Conservation (phyloP, 1,140 invertebrate genomes). For the Cardiocondyla obscurior region DNA sequence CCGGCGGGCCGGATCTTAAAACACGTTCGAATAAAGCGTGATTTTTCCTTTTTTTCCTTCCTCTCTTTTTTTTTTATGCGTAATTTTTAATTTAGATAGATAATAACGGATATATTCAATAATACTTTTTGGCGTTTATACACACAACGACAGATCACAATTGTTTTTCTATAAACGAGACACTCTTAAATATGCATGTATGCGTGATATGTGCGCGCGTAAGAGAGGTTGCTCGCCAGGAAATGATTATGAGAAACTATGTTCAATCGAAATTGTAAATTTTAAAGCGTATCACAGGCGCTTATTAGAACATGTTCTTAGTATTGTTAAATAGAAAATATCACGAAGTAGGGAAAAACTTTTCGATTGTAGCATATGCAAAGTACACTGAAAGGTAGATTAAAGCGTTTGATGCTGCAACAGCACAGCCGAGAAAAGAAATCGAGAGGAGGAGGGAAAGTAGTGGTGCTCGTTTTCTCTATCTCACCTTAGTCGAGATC, state of each 20-base stretch:
- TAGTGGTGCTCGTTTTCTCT: too few species aligned
- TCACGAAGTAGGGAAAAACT: too few species aligned
- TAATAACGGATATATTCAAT: neutral
- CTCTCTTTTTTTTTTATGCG: neutral
- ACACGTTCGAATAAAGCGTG: conserved; percentile 50
- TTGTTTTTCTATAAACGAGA: neutral
- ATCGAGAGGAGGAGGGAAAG: neutral
- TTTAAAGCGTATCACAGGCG: too few species aligned
- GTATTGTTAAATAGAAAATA: too few species aligned
- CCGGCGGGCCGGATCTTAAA: conserved; percentile 67
- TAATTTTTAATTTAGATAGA: too few species aligned
- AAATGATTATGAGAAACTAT: neutral
- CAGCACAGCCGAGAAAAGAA: too few species aligned
- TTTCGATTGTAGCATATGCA: too few species aligned
- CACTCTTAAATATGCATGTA: neutral
- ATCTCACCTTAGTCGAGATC: too few species aligned
- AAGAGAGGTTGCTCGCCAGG: neutral
- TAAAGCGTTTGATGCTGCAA: too few species aligned
- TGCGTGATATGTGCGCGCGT: neutral
- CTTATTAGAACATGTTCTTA: too few species aligned
- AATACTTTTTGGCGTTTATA: neutral
- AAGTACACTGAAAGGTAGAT: too few species aligned
- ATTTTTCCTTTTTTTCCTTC: conserved; percentile 2
- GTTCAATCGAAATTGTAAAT: too few species aligned
- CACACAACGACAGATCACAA: neutral